Evolutionary conservation across 2,113 vertebrate species (phyloP).

Genomic region (Spermophilus dauricus): DNA sequence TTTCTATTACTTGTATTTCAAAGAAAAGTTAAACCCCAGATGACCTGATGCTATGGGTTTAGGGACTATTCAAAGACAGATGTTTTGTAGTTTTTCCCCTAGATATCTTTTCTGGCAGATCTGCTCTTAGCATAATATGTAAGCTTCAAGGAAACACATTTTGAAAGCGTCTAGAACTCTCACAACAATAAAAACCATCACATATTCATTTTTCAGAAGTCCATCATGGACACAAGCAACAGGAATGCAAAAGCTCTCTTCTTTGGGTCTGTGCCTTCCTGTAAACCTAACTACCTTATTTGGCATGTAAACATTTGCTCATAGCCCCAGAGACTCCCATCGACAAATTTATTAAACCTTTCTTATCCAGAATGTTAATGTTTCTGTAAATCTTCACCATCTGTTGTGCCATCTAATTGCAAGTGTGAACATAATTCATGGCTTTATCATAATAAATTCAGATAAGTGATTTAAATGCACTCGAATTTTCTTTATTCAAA

Average conservation of each 20-base stretch:
- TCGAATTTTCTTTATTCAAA: conserved; percentile 75
- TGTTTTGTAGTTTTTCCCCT: not conserved
- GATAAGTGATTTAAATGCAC: conserved; percentile 80
- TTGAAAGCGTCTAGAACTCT: conserved; percentile 16
- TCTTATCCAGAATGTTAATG: conserved; percentile 82
- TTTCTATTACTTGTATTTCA: conserved; percentile 35
- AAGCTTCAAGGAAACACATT: conserved; percentile 20
- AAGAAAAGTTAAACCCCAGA: conserved; percentile 35
- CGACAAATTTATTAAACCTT: conserved; percentile 80
- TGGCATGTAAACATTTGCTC: conserved; percentile 67
- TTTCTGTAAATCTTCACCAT: conserved; percentile 86
- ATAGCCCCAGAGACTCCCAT: conserved; percentile 64
- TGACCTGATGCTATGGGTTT: not conserved
- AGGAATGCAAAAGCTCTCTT: not conserved
- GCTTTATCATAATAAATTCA: conserved; percentile 82
- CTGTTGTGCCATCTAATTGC: conserved; percentile 84
- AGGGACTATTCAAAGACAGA: conserved; percentile 48
- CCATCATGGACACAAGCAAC: no score
- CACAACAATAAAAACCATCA: conserved; percentile 44
- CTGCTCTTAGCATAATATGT: not conserved
- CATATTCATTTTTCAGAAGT: conserved; percentile 23
- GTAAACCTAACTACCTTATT: conserved; percentile 3
- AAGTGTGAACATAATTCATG: conserved; percentile 82
- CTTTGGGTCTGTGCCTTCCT: not conserved
- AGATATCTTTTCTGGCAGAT: conserved; percentile 26